Base-by-base conservation (phyloP, 2,888 invertebrate species). In the Lasioglossum villosulum region DNA sequence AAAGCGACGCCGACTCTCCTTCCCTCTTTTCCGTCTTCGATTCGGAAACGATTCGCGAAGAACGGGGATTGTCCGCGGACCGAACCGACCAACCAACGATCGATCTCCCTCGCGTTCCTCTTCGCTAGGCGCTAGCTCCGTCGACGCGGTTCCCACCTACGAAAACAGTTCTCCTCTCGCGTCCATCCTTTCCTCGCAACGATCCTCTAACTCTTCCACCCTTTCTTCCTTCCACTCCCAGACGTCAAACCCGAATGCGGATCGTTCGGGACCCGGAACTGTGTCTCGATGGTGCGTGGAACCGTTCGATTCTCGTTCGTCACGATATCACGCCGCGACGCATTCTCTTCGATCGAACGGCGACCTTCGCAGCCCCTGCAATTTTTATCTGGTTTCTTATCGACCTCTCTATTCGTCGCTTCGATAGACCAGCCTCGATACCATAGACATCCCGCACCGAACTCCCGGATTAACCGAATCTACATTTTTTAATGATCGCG, bases 381-480 rank as follows among this genome's bases (percentile, higher is more conserved):
- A 37, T 14, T 8, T n/a, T 23, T 10, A 19, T 48, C 12, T 2
- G 27, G 16, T 37, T 30, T 16, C n/a, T 30, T 10, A 6, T 16
- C 52, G 37, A 59, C 6, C 63, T 34, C 30, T 63, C 30, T 63
- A 63, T 30, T 19, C 16, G 3, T 16, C 30, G 63, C 30, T 30
- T 71, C 82, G 23, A 56, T 34, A 34, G 12, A 83, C 83, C 78
- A 72, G 74, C 79, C 75, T 79, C 75, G 89, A 87, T 76, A 68
- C 83, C 78, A 30, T 77, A 45, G 80, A 74, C 77, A 83, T 87
- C 80, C 68, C 82, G 71, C n/a, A 27, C 71, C 48, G 10, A 30
- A 27, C 39, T 63, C 63, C 16, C 30, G 30, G 30, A 37, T 59
- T 2, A 52, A 8, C 4, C 70, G 16, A 52, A 30, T 78, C 34